phyloP scores from a whole-genome alignment of 2,113 vertebrate genomes.

The Jacana jacana region DNA sequence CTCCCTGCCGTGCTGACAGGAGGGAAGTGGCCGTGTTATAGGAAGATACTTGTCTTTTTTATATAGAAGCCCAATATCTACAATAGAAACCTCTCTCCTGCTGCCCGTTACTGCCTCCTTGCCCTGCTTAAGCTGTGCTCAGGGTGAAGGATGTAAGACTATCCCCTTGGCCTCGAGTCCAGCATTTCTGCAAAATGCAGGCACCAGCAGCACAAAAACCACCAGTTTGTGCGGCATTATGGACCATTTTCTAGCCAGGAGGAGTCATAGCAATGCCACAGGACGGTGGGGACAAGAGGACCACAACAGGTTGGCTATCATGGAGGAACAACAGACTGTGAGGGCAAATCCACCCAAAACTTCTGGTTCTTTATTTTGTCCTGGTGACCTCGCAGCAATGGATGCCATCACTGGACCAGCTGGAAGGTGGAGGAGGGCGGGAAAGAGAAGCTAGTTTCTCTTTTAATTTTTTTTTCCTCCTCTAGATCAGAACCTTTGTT shows the following conservation, averaged over 20 bases:
- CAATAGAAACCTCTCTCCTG: background rate
- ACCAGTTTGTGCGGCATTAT: background rate
- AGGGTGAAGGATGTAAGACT: background rate
- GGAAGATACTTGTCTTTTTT: background rate
- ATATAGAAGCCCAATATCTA: background rate
- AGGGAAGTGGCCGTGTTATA: background rate
- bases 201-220: background rate
- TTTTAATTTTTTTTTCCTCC: background rate
- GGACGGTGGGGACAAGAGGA: background rate
- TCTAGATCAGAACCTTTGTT: background rate
- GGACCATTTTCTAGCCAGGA: background rate
- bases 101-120: background rate
- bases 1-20: rapidly evolving
- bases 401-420: background rate
- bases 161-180: background rate
- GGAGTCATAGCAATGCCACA: background rate
- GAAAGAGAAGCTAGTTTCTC: background rate
- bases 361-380: background rate
- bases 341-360: background rate
- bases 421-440: rapidly evolving
- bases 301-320: too few species aligned
- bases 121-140: background rate
- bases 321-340: background rate
- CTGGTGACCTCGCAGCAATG: background rate
- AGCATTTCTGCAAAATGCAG: background rate